phyloP scores from a whole-genome alignment of 2,888 invertebrate species.

The Lucinisca nassula region DNA sequence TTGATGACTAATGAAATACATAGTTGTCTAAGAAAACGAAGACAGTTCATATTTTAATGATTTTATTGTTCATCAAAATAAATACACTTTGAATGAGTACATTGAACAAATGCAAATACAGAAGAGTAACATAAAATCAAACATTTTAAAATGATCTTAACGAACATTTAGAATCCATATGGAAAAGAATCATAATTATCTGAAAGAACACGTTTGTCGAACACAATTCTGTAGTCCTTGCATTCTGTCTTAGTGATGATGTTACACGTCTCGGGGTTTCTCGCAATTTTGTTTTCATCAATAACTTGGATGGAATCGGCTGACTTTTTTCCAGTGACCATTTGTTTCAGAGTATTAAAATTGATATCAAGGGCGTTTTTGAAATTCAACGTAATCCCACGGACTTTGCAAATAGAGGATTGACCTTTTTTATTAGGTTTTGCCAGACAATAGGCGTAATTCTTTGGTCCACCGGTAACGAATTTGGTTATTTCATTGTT shows the following conservation, averaged over 20 bases:
- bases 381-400: conserved; percentile 75
- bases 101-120: no score
- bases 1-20: no score
- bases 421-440: conserved; percentile 31
- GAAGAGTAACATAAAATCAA: no score
- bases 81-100: no score
- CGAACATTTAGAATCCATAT: no score
- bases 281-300: conserved; percentile 13
- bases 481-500: conserved; percentile 69
- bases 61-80: no score
- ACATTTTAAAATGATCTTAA: no score
- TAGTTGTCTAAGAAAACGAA: no score
- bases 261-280: neutral
- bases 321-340: conserved; percentile 24
- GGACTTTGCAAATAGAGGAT: conserved; percentile 74
- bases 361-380: conserved; percentile 58
- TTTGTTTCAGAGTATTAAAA: conserved; percentile 62
- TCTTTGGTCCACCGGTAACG: conserved; percentile 86
- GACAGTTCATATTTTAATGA: no score
- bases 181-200: neutral
- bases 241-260: neutral
- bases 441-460: conserved; percentile 79
- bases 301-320: neutral
- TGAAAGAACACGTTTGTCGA: neutral
- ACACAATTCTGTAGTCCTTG: neutral